Conservation (phyloP, 1,140 invertebrate genomes). For the Lordiphosa clarofinis region DNA sequence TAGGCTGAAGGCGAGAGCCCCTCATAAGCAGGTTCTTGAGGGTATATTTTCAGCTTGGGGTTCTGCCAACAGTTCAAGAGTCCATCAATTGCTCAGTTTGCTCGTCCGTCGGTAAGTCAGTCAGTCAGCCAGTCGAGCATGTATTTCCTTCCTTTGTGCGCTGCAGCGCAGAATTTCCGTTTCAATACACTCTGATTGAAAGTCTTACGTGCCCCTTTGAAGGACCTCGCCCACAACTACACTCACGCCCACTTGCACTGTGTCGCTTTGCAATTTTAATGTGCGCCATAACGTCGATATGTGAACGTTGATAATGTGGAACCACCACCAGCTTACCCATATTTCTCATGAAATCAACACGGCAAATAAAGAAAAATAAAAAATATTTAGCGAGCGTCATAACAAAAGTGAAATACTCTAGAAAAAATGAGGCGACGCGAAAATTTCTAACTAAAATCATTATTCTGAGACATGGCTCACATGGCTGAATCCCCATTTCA, state of each 20-base stretch:
- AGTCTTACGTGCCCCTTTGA: constrained; percentile 59
- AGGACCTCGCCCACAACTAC: constrained; percentile 22
- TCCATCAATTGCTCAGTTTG: background rate
- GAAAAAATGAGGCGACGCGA: no score
- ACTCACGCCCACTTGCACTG: constrained; percentile 23
- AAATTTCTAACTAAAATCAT: no score
- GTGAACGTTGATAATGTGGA: constrained; percentile 54
- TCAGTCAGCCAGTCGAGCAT: constrained; percentile 52
- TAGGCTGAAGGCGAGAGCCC: background rate
- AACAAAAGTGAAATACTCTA: constrained; percentile 4
- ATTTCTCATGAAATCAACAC: no score
- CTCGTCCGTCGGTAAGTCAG: constrained; percentile 9
- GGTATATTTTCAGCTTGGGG: background rate
- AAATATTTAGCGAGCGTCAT: constrained; percentile 2
- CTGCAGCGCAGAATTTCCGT: constrained; percentile 75
- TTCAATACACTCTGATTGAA: constrained; percentile 73
- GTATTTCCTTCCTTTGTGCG: constrained; percentile 70
- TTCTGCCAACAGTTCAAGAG: no score
- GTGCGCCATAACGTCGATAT: constrained; percentile 68
- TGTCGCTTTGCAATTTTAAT: constrained; percentile 67
- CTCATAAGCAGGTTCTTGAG: constrained; percentile 11
- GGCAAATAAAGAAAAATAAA: constrained; percentile 17
- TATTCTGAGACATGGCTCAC: no score
- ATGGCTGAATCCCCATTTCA: no score
- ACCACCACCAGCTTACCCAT: constrained; percentile 6